Evolutionary conservation across 2,113 vertebrate species (phyloP), one percentile per base, ranked within the genome.

Genomic region (Noturus placidus): DNA sequence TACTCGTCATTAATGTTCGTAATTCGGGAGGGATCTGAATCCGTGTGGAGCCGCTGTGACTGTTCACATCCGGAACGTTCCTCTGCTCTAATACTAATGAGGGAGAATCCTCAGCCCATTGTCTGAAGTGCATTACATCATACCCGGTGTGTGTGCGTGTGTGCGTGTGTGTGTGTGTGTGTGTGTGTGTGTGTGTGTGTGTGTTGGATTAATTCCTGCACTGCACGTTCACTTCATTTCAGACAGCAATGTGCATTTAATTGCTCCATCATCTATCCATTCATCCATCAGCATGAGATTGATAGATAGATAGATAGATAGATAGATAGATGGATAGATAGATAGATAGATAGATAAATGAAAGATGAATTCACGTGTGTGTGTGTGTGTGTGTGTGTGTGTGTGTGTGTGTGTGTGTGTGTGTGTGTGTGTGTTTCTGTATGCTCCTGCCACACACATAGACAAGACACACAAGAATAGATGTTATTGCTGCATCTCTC

Each of bases 41-140:
- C 67, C 17, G 17, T 17, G 67, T 6, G 67, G 15, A 25, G 38
- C 14, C 20, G 5, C 1, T 27, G 22, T 27, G 84, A 89, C 72
- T 0, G 88, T 86, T 82, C 87, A 88, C 89, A 89, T 84, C 88
- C 78, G 87, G 89, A 86, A 89, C 63, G 89, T 92, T 90, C 89
- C 84, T 72, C 76, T 89, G 93, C 90, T 94, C 91, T 91, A 92
- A 96, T 94, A 87, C 91, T 94, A 95, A 96, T 94, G 89, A 91
- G 89, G 96, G 95, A 96, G 93, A 96, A 97, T 94, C 95, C 95
- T 96, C 95, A 95, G 95, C 97, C 94, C 94, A 98, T 99, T 98
- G 97, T 98, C 97, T 97, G 95, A 96, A 96, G 96, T 96, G 96
- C 96, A 96, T 97, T 97, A 96, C 96, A 96, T 96, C 96, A 97